These are phyloP conservation scores for Sycophila texana DNA, from an alignment of 2,888 invertebrate species.

Conservation along the genomic window DNA sequence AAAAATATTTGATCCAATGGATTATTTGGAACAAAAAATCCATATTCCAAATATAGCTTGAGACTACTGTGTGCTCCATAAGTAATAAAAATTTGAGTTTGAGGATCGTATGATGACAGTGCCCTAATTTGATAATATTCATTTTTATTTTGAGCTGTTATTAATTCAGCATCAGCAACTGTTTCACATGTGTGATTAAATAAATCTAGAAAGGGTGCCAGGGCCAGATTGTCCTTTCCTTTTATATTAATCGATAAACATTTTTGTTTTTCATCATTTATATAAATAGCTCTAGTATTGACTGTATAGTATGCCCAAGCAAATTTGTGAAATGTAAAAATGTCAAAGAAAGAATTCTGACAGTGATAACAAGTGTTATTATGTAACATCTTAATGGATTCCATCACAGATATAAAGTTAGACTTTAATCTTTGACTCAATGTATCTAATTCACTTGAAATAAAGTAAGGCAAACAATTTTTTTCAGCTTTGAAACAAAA, in stretches of 20 bases:
- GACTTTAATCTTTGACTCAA: slow-evolving; percentile 59
- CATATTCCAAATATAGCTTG: slow-evolving; percentile 91
- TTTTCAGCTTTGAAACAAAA: slow-evolving; percentile 80
- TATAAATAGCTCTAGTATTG: slow-evolving; percentile 90
- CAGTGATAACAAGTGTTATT: slow-evolving; percentile 73
- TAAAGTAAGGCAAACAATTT: slow-evolving; percentile 78
- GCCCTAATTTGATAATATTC: slow-evolving; percentile 79
- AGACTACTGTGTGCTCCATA: slow-evolving; percentile 90
- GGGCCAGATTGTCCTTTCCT: slow-evolving; percentile 77
- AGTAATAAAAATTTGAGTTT: slow-evolving; percentile 90
- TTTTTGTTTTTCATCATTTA: slow-evolving; percentile 77
- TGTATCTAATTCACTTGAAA: slow-evolving; percentile 74
- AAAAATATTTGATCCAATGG: slow-evolving; percentile 82
- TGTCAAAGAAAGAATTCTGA: slow-evolving; percentile 72
- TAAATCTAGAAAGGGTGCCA: slow-evolving; percentile 93
- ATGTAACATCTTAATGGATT: slow-evolving; percentile 58
- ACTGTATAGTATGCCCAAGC: slow-evolving; percentile 90
- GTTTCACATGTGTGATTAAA: slow-evolving; percentile 88
- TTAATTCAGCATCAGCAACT: slow-evolving; percentile 77
- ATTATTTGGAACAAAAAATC: slow-evolving; percentile 86
- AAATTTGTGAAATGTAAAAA: slow-evolving; percentile 79
- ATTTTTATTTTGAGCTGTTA: slow-evolving; percentile 68
- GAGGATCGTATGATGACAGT: slow-evolving; percentile 77
- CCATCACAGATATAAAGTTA: slow-evolving; percentile 61
- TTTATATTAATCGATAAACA: slow-evolving; percentile 59